Evolutionary conservation across 2,113 vertebrate species (phyloP).

Genomic region (Isurus oxyrinchus): DNA sequence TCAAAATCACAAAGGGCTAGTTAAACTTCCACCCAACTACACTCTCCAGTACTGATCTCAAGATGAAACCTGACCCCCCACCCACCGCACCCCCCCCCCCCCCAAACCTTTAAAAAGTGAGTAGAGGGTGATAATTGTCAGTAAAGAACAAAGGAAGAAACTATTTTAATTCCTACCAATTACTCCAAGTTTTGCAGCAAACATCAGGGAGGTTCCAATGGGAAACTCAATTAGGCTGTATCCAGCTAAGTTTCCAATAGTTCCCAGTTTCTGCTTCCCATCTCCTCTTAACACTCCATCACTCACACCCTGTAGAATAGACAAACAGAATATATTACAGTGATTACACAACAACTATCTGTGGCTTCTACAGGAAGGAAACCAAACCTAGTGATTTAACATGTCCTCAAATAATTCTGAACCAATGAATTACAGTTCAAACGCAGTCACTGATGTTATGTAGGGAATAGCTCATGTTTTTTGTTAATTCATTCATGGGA

Average conservation of each 20-base stretch:
- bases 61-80: not conserved
- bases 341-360: not conserved
- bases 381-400: not conserved
- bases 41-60: not conserved
- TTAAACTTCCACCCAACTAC: not conserved
- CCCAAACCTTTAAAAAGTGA: not conserved
- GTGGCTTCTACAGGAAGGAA: not conserved
- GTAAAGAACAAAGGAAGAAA: not conserved
- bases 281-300: conserved; percentile 68
- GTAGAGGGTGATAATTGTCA: not conserved
- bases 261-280: conserved; percentile 76
- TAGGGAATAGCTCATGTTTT: not conserved
- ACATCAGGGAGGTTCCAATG: conserved; percentile 60
- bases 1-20: not conserved
- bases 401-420: not conserved
- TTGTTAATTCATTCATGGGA: too few species aligned
- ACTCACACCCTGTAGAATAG: conserved; percentile 56
- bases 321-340: not conserved
- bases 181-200: conserved; percentile 62
- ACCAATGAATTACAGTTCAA: not conserved
- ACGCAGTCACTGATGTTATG: not conserved
- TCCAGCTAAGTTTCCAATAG: conserved; percentile 60
- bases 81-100: too few species aligned
- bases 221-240: conserved; percentile 71
- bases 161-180: conserved; percentile 58